Evolutionary conservation across 2,113 vertebrate genomes (phyloP).

Genomic region (Oreochromis tanganicae): DNA sequence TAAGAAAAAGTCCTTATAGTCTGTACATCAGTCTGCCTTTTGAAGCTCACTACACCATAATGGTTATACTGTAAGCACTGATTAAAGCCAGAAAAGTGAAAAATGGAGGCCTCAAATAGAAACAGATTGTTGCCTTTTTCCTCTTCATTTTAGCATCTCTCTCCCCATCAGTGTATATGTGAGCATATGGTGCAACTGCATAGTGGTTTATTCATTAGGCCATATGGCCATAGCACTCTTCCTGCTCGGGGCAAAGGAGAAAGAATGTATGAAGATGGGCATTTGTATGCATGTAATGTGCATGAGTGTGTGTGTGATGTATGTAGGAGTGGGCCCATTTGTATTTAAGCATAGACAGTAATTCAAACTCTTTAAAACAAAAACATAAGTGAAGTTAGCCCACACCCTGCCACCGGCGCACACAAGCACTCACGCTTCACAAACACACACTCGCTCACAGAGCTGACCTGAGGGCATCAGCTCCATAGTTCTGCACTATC

Average conservation of each 20-base stretch:
- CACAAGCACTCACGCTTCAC: conserved; percentile 4
- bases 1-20: background rate
- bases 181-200: conserved; percentile 58
- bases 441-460: conserved; percentile 11
- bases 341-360: background rate
- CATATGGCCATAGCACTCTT: conserved; percentile 58
- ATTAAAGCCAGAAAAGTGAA: background rate
- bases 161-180: conserved; percentile 15
- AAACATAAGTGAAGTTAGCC: conserved; percentile 8
- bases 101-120: background rate
- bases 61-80: background rate
- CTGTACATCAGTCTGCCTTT: background rate
- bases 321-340: background rate
- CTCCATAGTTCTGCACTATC: conserved; percentile 86
- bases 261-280: conserved; percentile 1
- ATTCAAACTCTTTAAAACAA: conserved; percentile 21
- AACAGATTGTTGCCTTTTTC: background rate
- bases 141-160: background rate
- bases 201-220: conserved; percentile 66
- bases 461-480: conserved; percentile 91
- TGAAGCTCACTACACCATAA: background rate
- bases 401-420: background rate
- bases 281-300: background rate
- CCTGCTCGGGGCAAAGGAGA: conserved; percentile 50
- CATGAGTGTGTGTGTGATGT: background rate